These are phyloP conservation scores for Philypnodon macrostomus DNA, from an alignment of 2,797 vertebrate genomes.

Conservation along the genomic window DNA sequence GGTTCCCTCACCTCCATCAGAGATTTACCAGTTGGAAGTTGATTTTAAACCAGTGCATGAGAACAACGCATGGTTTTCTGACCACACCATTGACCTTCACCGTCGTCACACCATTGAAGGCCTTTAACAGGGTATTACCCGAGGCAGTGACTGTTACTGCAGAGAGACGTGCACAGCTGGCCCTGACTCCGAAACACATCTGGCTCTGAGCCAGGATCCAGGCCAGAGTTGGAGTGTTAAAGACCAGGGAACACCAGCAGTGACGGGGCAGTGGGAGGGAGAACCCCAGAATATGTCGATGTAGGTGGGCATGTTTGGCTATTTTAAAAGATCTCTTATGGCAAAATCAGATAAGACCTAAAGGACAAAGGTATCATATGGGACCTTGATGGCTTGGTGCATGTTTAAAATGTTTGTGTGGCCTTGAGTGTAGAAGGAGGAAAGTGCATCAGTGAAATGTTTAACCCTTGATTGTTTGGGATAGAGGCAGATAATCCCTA, in stretches of 20 bases:
- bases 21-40: slow-evolving; percentile 48
- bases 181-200: slow-evolving; percentile 40
- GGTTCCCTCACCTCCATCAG: slow-evolving; percentile 53
- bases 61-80: slow-evolving; percentile 71
- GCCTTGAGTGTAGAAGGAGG: too few species aligned
- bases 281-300: slow-evolving; percentile 29
- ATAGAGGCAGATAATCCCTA: too few species aligned
- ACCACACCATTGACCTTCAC: slow-evolving; percentile 32
- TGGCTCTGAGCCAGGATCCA: slow-evolving; percentile 44
- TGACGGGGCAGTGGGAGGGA: slow-evolving; percentile 33
- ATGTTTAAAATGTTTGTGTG: too few species aligned
- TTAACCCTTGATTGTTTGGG: too few species aligned
- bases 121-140: slow-evolving; percentile 45
- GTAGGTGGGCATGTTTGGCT: background rate
- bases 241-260: slow-evolving; percentile 63
- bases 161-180: slow-evolving; percentile 67
- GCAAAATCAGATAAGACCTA: too few species aligned
- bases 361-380: too few species aligned
- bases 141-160: slow-evolving; percentile 45
- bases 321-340: too few species aligned
- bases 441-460: too few species aligned
- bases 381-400: too few species aligned
- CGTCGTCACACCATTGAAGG: slow-evolving; percentile 47
- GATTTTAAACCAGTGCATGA: slow-evolving; percentile 47
- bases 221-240: slow-evolving; percentile 55